Percentiles rank a stretch among this genome's conserved stretches.
Evolutionary conservation across 2,113 vertebrate species (phyloP).

Genomic region (Rhegmatorhina hoffmannsi): DNA sequence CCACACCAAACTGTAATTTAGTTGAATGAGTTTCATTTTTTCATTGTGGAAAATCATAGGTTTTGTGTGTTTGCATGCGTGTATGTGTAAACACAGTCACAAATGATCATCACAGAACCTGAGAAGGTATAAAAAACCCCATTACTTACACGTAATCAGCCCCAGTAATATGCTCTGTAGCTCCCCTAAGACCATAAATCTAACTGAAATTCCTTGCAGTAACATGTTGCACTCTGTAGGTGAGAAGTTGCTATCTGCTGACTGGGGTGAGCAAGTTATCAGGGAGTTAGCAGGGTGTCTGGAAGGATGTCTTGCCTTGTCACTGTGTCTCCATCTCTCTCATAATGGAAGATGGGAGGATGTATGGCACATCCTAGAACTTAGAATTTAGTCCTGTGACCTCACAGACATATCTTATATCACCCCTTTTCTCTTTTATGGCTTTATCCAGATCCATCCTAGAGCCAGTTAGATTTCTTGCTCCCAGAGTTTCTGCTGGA

Average conservation of each 20-base stretch:
- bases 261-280: rapidly evolving
- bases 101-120: neutral
- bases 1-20: neutral
- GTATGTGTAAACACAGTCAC: neutral
- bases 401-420: neutral
- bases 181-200: neutral
- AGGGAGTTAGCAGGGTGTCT: neutral
- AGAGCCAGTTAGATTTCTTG: neutral
- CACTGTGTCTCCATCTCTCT: neutral
- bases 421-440: neutral
- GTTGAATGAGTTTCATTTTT: neutral
- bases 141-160: neutral
- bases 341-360: neutral
- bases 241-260: neutral
- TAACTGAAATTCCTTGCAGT: neutral
- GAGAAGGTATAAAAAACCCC: neutral
- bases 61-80: neutral
- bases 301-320: neutral
- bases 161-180: neutral
- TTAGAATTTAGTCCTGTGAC: neutral
- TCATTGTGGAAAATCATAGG: neutral
- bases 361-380: too few species aligned
- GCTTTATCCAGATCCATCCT: neutral
- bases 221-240: neutral
- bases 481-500: neutral